Conservation (phyloP, 2,888 invertebrate species). For the Campoplex capitator region DNA sequence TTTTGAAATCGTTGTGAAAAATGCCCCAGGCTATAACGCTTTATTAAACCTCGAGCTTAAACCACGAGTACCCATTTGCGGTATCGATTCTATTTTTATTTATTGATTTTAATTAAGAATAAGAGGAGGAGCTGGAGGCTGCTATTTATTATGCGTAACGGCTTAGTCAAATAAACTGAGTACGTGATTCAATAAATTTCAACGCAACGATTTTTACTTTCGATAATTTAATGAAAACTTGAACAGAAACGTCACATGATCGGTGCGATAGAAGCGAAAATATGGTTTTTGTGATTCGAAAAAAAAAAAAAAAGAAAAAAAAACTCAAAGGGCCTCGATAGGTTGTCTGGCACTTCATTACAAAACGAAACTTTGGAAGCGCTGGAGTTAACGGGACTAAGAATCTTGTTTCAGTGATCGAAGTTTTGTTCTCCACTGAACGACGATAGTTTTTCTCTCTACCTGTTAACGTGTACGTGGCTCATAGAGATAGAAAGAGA, state of each 20-base stretch:
- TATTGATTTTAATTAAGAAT: conserved; percentile 1
- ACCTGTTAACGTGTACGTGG: conserved; percentile 43
- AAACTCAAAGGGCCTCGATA: background rate
- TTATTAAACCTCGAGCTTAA: conserved; percentile 43
- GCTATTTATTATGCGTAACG: background rate
- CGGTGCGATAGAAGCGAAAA: background rate
- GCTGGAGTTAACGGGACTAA: background rate
- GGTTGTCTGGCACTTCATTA: background rate
- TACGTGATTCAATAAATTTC: background rate
- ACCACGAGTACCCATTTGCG: conserved; percentile 21
- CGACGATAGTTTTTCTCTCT: background rate
- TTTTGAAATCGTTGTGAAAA: conserved; percentile 52
- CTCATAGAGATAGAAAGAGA: conserved; percentile 24
- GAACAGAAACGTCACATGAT: background rate
- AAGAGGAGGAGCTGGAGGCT: background rate
- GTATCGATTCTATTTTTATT: conserved; percentile 20
- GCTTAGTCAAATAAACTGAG: background rate
- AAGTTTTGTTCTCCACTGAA: background rate
- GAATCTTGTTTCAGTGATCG: conserved; percentile 3
- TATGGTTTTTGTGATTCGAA: background rate
- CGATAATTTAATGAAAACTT: background rate
- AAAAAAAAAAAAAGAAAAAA: background rate
- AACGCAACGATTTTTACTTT: background rate
- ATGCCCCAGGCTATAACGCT: conserved; percentile 59
- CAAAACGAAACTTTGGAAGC: background rate